Evolutionary conservation across 64 coral and sea anemone genomes (phyloP).

Genomic region (Porites australiensis): DNA sequence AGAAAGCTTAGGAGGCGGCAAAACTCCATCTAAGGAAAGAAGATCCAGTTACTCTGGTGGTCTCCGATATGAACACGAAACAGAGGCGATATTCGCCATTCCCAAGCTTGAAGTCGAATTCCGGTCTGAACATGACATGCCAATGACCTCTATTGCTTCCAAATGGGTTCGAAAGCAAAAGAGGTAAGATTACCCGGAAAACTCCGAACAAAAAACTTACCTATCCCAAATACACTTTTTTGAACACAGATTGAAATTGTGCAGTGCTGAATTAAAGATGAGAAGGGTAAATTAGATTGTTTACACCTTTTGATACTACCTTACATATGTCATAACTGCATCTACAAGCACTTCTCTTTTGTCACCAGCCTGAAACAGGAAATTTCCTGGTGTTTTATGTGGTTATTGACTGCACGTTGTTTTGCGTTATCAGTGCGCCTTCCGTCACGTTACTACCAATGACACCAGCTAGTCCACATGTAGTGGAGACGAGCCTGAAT

Average conservation of each 20-base stretch:
- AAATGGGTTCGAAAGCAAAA: slow-evolving; percentile 76
- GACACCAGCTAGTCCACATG: slow-evolving; percentile 87
- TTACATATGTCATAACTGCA: too few relatives aligned
- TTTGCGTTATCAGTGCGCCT: slow-evolving; percentile 4
- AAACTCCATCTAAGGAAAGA: slow-evolving; percentile 11
- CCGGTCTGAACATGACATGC: slow-evolving; percentile 92
- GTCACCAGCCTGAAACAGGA: too few relatives aligned
- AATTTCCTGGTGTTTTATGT: neutral
- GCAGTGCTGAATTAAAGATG: too few relatives aligned
- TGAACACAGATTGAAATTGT: too few relatives aligned
- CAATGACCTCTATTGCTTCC: slow-evolving; percentile 79
- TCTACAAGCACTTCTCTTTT: too few relatives aligned
- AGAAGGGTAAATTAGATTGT: too few relatives aligned
- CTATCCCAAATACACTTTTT: too few relatives aligned
- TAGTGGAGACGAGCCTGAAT: slow-evolving; percentile 88
- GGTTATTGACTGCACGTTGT: neutral
- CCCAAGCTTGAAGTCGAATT: slow-evolving; percentile 95
- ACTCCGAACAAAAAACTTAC: too few relatives aligned
- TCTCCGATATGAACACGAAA: slow-evolving; percentile 93
- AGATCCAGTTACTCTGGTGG: slow-evolving; percentile 45
- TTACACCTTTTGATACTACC: too few relatives aligned
- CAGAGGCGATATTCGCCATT: slow-evolving; percentile 92
- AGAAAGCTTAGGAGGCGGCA: slow-evolving; percentile 9
- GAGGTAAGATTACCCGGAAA: neutral
- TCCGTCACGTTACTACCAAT: neutral